Conservation (phyloP, 2,888 invertebrate species). For the Drosophila basisetae region DNA sequence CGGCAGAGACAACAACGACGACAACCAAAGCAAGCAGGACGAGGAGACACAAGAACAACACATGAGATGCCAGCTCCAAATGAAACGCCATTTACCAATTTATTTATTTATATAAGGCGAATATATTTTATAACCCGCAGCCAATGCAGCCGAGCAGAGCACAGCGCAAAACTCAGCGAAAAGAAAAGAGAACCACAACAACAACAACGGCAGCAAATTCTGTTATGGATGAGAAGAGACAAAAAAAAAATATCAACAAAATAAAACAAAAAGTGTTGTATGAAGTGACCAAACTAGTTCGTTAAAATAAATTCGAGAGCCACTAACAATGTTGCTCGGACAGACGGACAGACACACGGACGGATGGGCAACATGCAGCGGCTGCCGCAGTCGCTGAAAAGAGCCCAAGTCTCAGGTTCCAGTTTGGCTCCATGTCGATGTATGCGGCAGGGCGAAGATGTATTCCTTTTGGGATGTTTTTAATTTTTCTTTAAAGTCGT, state of each 20-base stretch:
- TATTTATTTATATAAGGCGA: constrained; percentile 81
- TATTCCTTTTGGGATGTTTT: constrained; percentile 83
- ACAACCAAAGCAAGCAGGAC: neutral
- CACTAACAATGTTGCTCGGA: constrained; percentile 76
- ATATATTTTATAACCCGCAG: constrained; percentile 82
- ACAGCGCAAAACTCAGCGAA: constrained; percentile 11
- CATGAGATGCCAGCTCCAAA: constrained; percentile 64
- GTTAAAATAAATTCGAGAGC: constrained; percentile 83
- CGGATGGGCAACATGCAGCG: constrained; percentile 71
- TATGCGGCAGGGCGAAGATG: constrained; percentile 79
- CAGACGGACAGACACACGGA: constrained; percentile 12
- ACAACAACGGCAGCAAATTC: constrained; percentile 28
- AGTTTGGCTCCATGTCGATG: constrained; percentile 59
- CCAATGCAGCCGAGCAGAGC: constrained; percentile 58
- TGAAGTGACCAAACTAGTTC: constrained; percentile 83
- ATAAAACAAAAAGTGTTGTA: constrained; percentile 71
- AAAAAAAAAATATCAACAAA: neutral
- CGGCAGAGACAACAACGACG: constrained; percentile 20
- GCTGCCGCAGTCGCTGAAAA: constrained; percentile 34
- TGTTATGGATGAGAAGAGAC: constrained; percentile 7
- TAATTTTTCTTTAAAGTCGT: constrained; percentile 82
- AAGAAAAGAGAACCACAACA: constrained; percentile 12
- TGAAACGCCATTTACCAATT: constrained; percentile 82
- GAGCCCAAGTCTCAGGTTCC: constrained; percentile 36
- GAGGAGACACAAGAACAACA: constrained; percentile 15